Conservation (phyloP, 2,888 invertebrate genomes). For the Azorinus chamasolen region DNA sequence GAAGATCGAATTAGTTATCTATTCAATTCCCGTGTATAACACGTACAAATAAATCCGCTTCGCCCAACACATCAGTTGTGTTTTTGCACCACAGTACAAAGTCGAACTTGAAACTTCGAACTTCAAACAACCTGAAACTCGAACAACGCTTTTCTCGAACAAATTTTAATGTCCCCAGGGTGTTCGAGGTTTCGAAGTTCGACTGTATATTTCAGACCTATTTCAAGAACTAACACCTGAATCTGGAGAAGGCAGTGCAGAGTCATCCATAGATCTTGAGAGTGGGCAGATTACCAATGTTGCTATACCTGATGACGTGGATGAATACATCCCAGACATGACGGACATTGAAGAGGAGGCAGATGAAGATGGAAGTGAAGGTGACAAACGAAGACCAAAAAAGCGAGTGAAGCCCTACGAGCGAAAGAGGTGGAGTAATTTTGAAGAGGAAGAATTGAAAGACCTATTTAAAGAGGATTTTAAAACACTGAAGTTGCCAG, state of each 20-base stretch:
- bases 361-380: background rate
- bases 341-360: constrained; percentile 5
- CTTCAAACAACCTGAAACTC: no score
- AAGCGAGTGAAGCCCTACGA: background rate
- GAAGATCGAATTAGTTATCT: no score
- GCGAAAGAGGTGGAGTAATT: background rate
- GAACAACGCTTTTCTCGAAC: no score
- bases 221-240: background rate
- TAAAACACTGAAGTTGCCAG: constrained; percentile 1
- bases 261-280: background rate
- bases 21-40: no score
- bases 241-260: background rate
- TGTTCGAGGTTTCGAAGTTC: no score
- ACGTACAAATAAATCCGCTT: no score
- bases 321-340: constrained; percentile 6
- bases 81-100: no score
- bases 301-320: background rate
- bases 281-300: background rate
- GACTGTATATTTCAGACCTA: background rate
- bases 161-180: no score
- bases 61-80: no score
- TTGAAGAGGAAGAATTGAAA: constrained; percentile 4
- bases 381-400: background rate
- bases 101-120: no score
- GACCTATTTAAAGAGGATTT: constrained; percentile 10